Evolutionary conservation across 1,140 invertebrate species (phyloP).

Genomic region (Cryptotermes secundus): DNA sequence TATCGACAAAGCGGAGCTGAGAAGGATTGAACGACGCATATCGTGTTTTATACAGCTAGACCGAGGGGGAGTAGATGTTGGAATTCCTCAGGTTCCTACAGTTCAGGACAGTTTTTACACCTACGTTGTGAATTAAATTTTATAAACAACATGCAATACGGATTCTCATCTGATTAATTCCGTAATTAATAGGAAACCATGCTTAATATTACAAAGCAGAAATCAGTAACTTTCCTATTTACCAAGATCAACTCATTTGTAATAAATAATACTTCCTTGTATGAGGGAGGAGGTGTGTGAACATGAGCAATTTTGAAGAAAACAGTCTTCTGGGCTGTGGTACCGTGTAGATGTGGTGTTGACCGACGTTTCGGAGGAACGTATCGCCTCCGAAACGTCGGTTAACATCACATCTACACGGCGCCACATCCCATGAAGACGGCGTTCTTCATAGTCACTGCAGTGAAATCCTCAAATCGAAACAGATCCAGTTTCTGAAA

Average conservation of each 20-base stretch:
- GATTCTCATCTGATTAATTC: background rate
- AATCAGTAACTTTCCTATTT: background rate
- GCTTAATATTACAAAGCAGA: background rate
- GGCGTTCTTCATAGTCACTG: no score
- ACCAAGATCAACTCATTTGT: background rate
- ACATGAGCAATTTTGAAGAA: no score
- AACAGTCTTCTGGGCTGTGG: no score
- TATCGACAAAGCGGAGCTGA: background rate
- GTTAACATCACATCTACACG: no score
- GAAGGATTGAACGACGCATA: background rate
- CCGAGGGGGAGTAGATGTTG: background rate
- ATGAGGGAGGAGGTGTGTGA: no score
- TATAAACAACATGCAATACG: background rate
- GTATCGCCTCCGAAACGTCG: no score
- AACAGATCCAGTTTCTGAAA: no score
- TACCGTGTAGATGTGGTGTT: no score
- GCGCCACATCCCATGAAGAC: no score
- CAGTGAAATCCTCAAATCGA: no score
- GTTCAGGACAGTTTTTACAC: background rate
- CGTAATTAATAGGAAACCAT: background rate
- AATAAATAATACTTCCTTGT: background rate
- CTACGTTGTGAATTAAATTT: background rate
- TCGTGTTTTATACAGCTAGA: background rate
- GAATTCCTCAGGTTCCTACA: background rate
- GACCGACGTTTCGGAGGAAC: no score